phyloP scores from a whole-genome alignment of 53 echinoderm and acorn worm species.

The Stichopus horrens region DNA sequence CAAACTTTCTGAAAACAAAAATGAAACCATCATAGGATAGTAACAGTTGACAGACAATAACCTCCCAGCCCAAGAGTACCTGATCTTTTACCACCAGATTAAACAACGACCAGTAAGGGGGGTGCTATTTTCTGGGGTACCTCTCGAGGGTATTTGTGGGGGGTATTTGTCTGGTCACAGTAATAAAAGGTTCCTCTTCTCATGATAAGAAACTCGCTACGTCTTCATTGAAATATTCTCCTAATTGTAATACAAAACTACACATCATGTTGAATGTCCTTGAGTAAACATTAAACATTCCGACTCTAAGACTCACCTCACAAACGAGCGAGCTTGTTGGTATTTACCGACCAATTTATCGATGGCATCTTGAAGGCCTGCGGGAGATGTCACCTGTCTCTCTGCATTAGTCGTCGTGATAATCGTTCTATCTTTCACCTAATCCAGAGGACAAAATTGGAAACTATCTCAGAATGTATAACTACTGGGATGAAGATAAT shows the following conservation, averaged over 20 bases:
- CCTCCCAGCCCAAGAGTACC: no score
- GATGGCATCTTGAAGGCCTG: conserved; percentile 79
- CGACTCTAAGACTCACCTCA: conserved; percentile 26
- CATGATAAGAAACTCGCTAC: no score
- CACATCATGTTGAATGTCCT: not conserved
- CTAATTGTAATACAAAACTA: not conserved
- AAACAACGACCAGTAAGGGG: no score
- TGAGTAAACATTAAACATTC: not conserved
- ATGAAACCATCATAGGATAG: no score
- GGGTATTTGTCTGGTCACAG: no score
- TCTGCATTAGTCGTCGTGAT: conserved; percentile 92
- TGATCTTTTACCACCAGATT: no score
- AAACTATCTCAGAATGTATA: no score
- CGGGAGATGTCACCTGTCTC: conserved; percentile 77
- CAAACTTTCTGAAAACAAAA: no score
- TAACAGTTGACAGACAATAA: no score
- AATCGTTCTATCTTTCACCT: conserved; percentile 87
- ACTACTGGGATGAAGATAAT: not conserved
- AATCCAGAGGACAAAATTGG: not conserved
- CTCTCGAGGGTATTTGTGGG: no score
- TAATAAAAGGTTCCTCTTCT: no score
- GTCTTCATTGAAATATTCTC: not conserved
- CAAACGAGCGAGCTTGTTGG: conserved; percentile 78
- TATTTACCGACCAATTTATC: conserved; percentile 68
- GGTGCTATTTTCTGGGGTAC: no score